Conservation (phyloP, 1,140 invertebrate species). For the Pseudoatta argentina region DNA sequence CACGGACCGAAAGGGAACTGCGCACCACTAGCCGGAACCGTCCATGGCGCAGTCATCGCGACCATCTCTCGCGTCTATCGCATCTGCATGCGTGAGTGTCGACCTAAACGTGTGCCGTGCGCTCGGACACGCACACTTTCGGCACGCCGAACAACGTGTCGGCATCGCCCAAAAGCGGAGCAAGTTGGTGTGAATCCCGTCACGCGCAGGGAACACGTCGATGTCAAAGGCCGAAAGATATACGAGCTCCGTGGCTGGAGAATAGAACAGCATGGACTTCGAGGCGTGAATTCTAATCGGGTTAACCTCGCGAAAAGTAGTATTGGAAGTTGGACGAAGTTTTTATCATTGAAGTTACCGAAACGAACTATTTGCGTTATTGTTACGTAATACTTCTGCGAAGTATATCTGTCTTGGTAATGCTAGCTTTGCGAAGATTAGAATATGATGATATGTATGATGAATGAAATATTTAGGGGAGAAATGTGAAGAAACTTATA, state of each 20-base stretch:
- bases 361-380: constrained; percentile 12
- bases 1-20: constrained; percentile 83
- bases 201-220: constrained; percentile 67
- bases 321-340: background rate
- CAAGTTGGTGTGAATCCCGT: constrained; percentile 76
- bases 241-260: constrained; percentile 57
- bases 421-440: background rate
- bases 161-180: constrained; percentile 63
- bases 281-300: constrained; percentile 70
- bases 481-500: background rate
- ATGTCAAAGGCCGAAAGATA: constrained; percentile 65
- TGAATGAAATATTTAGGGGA: background rate
- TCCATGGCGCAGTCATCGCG: constrained; percentile 83
- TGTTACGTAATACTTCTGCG: background rate
- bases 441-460: background rate
- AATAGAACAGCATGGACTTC: constrained; percentile 43
- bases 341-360: background rate
- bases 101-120: constrained; percentile 58
- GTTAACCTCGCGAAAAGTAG: background rate
- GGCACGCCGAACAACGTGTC: background rate
- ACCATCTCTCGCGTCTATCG: constrained; percentile 83
- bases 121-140: constrained; percentile 42
- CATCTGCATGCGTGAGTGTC: constrained; percentile 83
- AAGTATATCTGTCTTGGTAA: background rate
- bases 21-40: constrained; percentile 86